Percentiles rank a stretch among this genome's conserved stretches.
phyloP scores from a whole-genome alignment of 2,797 vertebrate genomes.

The Esox masquinongy region DNA sequence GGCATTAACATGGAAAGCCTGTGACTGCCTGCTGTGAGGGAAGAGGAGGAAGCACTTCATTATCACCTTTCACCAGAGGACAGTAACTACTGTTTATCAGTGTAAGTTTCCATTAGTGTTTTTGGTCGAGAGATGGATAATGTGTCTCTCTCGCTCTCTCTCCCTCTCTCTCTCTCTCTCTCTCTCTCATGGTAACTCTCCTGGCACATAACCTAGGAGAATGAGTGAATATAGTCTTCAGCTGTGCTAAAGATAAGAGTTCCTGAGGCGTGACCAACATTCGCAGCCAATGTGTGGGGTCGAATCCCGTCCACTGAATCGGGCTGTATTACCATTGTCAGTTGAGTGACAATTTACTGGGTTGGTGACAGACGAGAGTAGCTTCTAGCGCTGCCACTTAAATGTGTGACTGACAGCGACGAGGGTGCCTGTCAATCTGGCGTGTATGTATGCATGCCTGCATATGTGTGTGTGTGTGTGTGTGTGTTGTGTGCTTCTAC shows the following conservation, averaged over 20 bases:
- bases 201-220: background rate
- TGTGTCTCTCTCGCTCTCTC: background rate
- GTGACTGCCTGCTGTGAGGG: background rate
- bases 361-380: background rate
- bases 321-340: background rate
- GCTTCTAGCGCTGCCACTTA: background rate
- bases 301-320: background rate
- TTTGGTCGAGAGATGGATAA: no score
- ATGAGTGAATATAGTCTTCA: background rate
- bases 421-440: background rate
- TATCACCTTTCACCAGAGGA: constrained; percentile 34
- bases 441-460: background rate
- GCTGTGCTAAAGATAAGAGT: background rate
- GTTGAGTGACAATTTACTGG: background rate
- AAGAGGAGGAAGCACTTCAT: constrained; percentile 16
- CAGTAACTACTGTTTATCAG: background rate
- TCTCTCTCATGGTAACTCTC: background rate
- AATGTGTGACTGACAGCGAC: background rate
- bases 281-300: background rate
- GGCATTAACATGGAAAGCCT: background rate
- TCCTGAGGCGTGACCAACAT: background rate
- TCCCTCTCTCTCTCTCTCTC: background rate
- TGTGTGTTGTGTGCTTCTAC: constrained; percentile 8
- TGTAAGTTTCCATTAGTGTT: no score
- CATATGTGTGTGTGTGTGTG: background rate